These are phyloP conservation scores for Carpatolechia fugitivella DNA, from an alignment of 2,888 invertebrate genomes.

Conservation along the genomic window DNA sequence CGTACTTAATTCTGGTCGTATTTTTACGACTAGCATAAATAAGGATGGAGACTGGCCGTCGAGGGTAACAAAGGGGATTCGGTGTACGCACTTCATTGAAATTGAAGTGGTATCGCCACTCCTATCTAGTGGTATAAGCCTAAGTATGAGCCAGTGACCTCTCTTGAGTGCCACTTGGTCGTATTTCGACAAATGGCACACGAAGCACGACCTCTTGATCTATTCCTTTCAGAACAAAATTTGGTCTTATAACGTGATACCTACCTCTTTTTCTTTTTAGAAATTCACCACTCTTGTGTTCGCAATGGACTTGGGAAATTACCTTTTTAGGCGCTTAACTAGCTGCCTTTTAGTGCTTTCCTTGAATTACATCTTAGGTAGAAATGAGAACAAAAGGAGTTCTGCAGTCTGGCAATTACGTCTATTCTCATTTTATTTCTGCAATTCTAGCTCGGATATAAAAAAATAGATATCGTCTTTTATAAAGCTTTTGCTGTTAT, in stretches of 20 bases:
- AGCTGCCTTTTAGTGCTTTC: no score
- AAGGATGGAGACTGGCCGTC: neutral
- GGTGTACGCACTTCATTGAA: neutral
- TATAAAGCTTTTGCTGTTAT: no score
- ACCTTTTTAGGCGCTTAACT: no score
- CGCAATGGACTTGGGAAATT: no score
- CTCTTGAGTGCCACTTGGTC: neutral
- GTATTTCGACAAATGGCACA: neutral
- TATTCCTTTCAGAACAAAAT: neutral
- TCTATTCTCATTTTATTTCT: no score
- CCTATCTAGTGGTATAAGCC: neutral
- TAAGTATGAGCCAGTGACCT: neutral
- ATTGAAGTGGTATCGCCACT: slow-evolving; percentile 1
- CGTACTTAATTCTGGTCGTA: neutral
- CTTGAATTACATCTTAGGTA: no score
- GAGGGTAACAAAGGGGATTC: neutral
- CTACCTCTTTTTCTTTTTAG: no score
- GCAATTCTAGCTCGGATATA: no score
- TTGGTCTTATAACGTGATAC: neutral
- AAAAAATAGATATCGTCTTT: no score
- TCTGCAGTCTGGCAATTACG: no score
- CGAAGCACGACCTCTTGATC: neutral
- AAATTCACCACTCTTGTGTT: no score
- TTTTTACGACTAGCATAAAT: neutral
- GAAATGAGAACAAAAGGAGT: no score